These are phyloP conservation scores for Battus philenor DNA, from an alignment of 1,140 invertebrate species.

Conservation along the genomic window DNA sequence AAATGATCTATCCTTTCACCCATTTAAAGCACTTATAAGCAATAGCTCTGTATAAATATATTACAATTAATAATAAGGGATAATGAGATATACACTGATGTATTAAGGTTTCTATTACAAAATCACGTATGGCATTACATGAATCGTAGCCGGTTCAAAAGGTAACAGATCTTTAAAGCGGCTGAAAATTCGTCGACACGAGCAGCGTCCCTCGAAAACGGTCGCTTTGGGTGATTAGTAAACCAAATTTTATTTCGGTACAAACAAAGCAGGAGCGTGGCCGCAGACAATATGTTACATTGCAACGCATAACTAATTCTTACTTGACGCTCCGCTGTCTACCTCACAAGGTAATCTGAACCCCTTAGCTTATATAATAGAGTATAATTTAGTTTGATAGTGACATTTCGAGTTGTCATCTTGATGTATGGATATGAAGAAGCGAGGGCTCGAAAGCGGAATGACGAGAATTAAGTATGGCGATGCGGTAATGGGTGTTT, in stretches of 20 bases:
- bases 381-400: not conserved
- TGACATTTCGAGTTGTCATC: constrained; percentile 8
- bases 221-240: no score
- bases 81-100: no score
- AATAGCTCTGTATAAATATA: no score
- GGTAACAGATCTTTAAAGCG: no score
- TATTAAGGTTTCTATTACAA: no score
- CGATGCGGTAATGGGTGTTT: constrained; percentile 28
- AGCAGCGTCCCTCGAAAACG: no score
- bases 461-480: constrained; percentile 31
- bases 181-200: no score
- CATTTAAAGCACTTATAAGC: no score
- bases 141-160: no score
- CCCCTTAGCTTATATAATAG: not conserved
- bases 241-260: constrained; percentile 17
- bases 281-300: constrained; percentile 27
- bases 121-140: no score
- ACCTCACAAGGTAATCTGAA: no score
- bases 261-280: constrained; percentile 22
- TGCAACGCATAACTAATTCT: constrained; percentile 25
- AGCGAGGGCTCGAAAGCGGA: constrained; percentile 29
- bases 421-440: constrained; percentile 26
- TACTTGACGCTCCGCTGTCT: constrained; percentile 28
- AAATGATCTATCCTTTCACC: no score
- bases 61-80: not conserved